Evolutionary conservation across 2,113 vertebrate species (phyloP), one percentile per base, ranked within the genome.

Genomic region (Verasper variegatus): DNA sequence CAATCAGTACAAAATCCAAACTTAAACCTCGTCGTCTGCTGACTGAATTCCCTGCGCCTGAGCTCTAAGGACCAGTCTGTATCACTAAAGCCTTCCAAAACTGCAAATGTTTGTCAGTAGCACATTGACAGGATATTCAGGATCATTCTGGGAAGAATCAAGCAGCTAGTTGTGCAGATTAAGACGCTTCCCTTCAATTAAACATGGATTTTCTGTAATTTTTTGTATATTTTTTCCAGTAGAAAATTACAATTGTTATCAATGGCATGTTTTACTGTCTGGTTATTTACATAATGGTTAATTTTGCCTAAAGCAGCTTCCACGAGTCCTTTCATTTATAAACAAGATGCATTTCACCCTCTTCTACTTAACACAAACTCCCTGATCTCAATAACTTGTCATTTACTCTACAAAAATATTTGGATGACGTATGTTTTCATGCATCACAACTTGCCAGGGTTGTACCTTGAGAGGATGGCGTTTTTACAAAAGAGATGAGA

Each of bases 1-100:
- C 27, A 59, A 65, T 70, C 27, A 13, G 21, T 75, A 56, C 40
- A 42, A 31, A 47, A 81, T 69, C n/a, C 40, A 11, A 80, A 63
- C 35, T 54, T 54, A 17, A 58, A 61, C 49, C 21, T 76, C 11
- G 21, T 42, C 42, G n/a, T 35, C 26, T 31, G 55, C 66, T 58
- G 52, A 67, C 15, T 47, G 14, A 58, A 35, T 20, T 45, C 14
- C 42, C 24, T 1, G 3, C 13, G 24, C 17, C 17, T 18, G 6
- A 27, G 21, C 21, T 11, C 35, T 21, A 3, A 7, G 47, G 47
- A 51, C 18, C 17, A 6, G 18, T 66, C 51, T 67, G 6, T 40
- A 2, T 27, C 42, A 17, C 9, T 17, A 4, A 37, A 23, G 4
- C 63, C 45, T 37, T 17, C 47, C 40, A 12, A 42, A 42, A 42